Conservation (phyloP, 1,140 invertebrate species). For the Anoplophora glabripennis region DNA sequence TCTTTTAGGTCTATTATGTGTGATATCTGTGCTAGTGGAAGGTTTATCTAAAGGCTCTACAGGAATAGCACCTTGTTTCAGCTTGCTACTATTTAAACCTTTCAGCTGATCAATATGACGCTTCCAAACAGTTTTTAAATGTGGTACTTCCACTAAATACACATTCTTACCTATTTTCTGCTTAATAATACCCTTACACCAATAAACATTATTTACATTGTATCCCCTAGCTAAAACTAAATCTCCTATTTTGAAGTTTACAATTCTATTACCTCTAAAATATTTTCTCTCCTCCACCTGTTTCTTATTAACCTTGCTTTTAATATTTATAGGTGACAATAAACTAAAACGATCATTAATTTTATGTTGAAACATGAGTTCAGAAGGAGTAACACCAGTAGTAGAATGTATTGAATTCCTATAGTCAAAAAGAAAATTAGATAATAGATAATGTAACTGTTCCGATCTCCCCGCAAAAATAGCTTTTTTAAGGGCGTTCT, state of each 20-base stretch:
- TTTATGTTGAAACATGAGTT: constrained; percentile 13
- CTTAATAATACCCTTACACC: constrained; percentile 4
- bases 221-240: constrained; percentile 5
- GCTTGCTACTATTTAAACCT: background rate
- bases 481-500: constrained; percentile 36
- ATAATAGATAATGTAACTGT: background rate
- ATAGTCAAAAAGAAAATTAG: constrained; percentile 12
- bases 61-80: no score
- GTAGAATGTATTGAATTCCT: constrained; percentile 11
- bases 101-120: constrained; percentile 6
- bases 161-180: background rate
- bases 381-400: constrained; percentile 9
- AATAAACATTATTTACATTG: background rate
- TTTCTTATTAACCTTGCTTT: background rate
- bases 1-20: no score
- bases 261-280: background rate
- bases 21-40: no score
- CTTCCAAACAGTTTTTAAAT: constrained; percentile 1
- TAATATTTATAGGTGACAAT: constrained; percentile 1
- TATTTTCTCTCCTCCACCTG: background rate
- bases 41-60: no score
- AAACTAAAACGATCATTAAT: constrained; percentile 8
- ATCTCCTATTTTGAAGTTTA: constrained; percentile 1
- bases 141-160: constrained; percentile 2
- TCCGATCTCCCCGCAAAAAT: background rate